These are phyloP conservation scores for Enteromius paludinosus DNA, from an alignment of 2,797 vertebrate species.

Conservation along the genomic window DNA sequence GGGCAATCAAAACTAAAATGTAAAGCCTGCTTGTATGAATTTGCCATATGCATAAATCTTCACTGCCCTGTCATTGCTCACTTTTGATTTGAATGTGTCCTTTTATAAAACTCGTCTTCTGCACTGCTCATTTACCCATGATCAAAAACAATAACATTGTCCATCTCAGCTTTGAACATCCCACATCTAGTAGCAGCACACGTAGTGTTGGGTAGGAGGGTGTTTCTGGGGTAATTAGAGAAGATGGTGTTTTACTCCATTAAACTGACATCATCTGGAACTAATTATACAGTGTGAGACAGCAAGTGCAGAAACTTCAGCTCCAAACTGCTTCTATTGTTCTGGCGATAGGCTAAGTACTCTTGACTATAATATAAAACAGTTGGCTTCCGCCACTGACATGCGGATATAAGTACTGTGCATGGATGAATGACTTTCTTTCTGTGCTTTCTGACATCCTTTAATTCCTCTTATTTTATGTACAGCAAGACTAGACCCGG, in stretches of 20 bases:
- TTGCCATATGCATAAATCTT: constrained; percentile 3
- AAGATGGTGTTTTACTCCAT: constrained; percentile 6
- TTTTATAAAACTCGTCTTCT: not conserved
- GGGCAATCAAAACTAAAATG: not conserved
- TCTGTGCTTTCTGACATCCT: not conserved
- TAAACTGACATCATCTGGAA: constrained; percentile 17
- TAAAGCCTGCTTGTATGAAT: not conserved
- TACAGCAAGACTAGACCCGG: not conserved
- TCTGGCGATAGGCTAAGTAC: not conserved
- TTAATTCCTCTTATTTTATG: not conserved
- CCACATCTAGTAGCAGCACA: not conserved
- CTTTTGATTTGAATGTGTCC: not conserved
- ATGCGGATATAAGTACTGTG: not conserved
- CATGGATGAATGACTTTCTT: not conserved
- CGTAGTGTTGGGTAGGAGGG: not conserved
- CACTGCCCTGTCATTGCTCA: not conserved
- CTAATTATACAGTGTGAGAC: constrained; percentile 11
- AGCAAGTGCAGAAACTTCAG: constrained; percentile 4
- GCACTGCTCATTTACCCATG: not conserved
- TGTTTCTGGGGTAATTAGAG: constrained; percentile 5
- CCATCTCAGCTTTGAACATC: constrained; percentile 5
- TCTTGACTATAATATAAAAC: constrained; percentile 4
- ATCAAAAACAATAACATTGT: not conserved
- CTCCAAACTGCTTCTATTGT: constrained; percentile 2
- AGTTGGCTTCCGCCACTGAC: not conserved